phyloP scores from a whole-genome alignment of 2,113 vertebrate genomes.

The Syrmaticus mikado region DNA sequence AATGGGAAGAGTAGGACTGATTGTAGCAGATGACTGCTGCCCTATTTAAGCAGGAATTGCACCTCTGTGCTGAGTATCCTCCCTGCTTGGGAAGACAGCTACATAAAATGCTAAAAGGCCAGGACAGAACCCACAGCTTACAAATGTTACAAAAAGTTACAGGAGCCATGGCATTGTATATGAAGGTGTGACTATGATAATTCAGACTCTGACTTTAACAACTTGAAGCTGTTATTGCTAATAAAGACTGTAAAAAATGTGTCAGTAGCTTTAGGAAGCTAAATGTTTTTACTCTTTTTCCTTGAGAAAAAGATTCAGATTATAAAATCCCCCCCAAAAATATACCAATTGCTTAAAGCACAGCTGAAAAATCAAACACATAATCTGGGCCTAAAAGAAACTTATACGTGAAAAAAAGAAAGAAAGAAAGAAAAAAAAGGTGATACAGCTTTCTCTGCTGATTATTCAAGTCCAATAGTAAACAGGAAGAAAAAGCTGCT shows the following conservation, averaged over 20 bases:
- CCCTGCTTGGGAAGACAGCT: background rate
- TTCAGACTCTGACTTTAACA: background rate
- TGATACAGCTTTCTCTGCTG: no score
- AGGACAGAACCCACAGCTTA: background rate
- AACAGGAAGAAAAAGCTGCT: background rate
- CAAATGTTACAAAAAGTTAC: background rate
- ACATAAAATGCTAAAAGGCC: background rate
- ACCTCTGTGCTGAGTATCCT: background rate
- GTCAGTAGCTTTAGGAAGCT: background rate
- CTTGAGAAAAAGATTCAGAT: background rate
- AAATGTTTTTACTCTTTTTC: background rate
- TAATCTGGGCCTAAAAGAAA: background rate
- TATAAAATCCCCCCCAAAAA: background rate
- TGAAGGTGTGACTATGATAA: background rate
- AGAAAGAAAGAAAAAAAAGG: background rate
- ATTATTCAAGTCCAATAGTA: background rate
- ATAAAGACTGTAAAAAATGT: background rate
- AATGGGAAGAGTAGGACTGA: background rate
- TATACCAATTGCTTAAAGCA: background rate
- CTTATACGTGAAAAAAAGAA: background rate
- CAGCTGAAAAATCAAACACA: background rate
- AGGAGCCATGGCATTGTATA: background rate
- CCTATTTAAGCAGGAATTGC: background rate
- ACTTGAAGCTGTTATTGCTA: background rate
- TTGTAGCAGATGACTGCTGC: background rate